A percentile compares a stretch with the other conserved stretches of the same genome.
phyloP scores from a whole-genome alignment of 2,113 vertebrate species.

The Callipepla squamata region DNA sequence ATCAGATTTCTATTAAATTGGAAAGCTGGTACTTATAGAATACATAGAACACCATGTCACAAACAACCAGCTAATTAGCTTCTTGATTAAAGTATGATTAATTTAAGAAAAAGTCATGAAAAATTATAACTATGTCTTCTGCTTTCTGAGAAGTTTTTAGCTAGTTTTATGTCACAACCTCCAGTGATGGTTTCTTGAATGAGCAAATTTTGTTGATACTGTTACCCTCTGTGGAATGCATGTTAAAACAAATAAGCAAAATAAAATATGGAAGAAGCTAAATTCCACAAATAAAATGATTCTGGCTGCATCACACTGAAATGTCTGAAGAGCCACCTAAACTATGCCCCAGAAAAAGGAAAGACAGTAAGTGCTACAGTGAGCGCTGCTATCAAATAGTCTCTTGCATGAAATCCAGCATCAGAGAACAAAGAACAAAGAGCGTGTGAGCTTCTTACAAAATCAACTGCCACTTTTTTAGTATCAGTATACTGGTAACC shows the following conservation, averaged over 20 bases:
- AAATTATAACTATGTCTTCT: neutral
- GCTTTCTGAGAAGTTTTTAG: neutral
- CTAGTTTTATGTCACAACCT: neutral
- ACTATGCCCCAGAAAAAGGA: neutral
- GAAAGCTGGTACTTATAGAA: neutral
- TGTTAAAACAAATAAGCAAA: neutral
- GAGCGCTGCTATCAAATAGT: neutral
- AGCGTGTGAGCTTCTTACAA: neutral
- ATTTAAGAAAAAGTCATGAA: neutral
- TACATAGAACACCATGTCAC: neutral
- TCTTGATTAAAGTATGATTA: neutral
- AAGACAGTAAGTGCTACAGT: neutral
- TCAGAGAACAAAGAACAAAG: neutral
- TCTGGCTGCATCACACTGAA: neutral
- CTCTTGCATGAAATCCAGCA: neutral
- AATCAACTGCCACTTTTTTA: neutral
- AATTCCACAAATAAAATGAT: neutral
- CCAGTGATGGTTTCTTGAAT: neutral
- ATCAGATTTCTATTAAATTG: neutral
- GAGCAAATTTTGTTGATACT: neutral
- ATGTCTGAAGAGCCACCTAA: neutral
- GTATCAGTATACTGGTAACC: neutral
- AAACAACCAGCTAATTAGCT: neutral
- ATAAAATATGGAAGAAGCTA: neutral
- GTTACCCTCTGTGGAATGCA: neutral